Evolutionary conservation across 2,113 vertebrate genomes (phyloP).

Genomic region (Ailuropoda melanoleuca): DNA sequence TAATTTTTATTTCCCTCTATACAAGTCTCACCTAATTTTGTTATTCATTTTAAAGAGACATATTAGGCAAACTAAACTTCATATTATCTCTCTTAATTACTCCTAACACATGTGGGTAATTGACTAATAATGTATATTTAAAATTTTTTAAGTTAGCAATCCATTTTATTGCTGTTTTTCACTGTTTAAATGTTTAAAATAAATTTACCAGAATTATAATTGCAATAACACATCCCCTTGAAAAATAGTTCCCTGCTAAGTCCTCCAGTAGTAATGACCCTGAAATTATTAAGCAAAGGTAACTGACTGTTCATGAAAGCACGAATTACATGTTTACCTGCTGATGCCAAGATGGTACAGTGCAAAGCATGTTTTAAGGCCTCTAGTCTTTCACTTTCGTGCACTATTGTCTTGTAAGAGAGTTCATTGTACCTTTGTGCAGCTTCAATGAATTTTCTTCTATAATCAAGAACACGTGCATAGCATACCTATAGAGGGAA

Average conservation of each 20-base stretch:
- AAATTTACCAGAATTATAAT: not conserved
- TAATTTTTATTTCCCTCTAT: not conserved
- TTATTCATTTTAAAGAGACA: not conserved
- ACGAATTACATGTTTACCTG: conserved; percentile 86
- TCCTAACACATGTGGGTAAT: not conserved
- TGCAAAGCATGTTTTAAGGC: conserved; percentile 97
- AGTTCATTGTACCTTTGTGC: conserved; percentile 98
- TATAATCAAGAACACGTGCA: conserved; percentile 96
- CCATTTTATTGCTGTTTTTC: conserved; percentile 5
- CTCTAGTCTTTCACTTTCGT: conserved; percentile 96
- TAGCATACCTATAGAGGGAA: conserved; percentile 92
- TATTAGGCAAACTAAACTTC: conserved; percentile 36
- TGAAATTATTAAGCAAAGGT: conserved; percentile 20
- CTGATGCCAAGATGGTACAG: conserved; percentile 98
- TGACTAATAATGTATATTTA: not conserved
- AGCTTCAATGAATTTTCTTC: conserved; percentile 98
- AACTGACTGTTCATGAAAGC: not conserved
- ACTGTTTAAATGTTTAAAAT: conserved; percentile 10
- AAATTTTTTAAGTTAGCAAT: conserved; percentile 12
- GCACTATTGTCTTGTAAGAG: conserved; percentile 98
- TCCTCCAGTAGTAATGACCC: not conserved
- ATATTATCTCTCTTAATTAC: not conserved
- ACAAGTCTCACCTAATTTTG: conserved; percentile 28
- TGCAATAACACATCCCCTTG: not conserved
- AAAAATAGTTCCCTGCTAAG: conserved; percentile 6